Percentiles rank a stretch among this genome's conserved stretches.
Conservation (phyloP, 1,140 invertebrate species). For the Trachelipus rathkii region DNA sequence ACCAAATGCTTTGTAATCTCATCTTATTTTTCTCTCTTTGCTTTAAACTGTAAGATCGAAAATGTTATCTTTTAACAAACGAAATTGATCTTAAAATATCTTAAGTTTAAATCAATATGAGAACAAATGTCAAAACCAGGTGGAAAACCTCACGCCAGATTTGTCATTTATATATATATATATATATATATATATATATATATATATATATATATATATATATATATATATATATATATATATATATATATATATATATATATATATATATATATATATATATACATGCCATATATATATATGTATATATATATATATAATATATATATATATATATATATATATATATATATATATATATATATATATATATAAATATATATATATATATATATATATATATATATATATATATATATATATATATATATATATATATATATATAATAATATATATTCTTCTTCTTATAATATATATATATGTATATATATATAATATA, state of each 20-base stretch:
- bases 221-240: slow-evolving; percentile 15
- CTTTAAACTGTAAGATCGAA: not conserved
- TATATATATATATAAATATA: slow-evolving; percentile 29
- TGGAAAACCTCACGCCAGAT: not conserved
- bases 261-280: slow-evolving; percentile 25
- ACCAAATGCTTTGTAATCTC: not conserved
- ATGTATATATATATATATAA: slow-evolving; percentile 19
- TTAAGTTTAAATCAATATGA: not conserved
- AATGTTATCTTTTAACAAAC: not conserved
- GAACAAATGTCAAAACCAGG: not conserved
- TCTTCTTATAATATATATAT: not conserved
- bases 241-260: slow-evolving; percentile 13
- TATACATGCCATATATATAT: slow-evolving; percentile 29
- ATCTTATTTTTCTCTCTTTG: not conserved
- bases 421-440: slow-evolving; percentile 18
- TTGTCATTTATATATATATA: not conserved
- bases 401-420: slow-evolving; percentile 12
- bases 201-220: slow-evolving; percentile 30
- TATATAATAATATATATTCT: too few species aligned
- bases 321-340: slow-evolving; percentile 16
- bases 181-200: slow-evolving; percentile 28
- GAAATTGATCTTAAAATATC: slow-evolving; percentile 2
- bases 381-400: slow-evolving; percentile 22
- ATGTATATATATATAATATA: slow-evolving; percentile 14
- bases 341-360: slow-evolving; percentile 27